These are phyloP conservation scores for Hanleya hanleyi DNA, from an alignment of 2,888 invertebrate species.

Conservation along the genomic window DNA sequence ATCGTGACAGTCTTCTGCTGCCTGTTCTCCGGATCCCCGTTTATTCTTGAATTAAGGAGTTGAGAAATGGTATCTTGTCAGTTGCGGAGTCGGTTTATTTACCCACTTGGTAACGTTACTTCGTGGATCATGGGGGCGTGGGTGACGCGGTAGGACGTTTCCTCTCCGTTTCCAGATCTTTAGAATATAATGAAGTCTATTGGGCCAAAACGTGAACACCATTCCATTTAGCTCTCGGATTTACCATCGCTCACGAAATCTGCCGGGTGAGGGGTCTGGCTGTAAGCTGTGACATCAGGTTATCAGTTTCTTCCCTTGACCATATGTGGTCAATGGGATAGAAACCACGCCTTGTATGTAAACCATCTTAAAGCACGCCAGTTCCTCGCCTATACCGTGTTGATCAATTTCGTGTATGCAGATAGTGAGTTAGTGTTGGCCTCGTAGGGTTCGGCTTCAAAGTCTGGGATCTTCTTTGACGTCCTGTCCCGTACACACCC, in stretches of 20 bases:
- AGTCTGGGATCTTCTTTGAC: not conserved
- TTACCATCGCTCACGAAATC: not conserved
- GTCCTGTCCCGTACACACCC: not conserved
- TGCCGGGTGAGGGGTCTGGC: not conserved
- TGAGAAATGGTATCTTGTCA: no score
- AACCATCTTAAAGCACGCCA: no score
- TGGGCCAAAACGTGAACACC: slow-evolving; percentile 9
- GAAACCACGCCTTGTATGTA: no score
- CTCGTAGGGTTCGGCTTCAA: slow-evolving; percentile 5
- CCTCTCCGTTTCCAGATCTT: not conserved
- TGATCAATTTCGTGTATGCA: no score
- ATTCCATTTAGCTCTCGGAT: slow-evolving; percentile 11
- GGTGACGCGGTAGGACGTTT: not conserved
- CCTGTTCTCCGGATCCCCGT: no score
- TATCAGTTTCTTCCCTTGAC: no score
- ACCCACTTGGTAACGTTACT: not conserved
- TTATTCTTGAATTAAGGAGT: no score
- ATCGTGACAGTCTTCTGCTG: no score
- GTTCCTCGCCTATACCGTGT: no score
- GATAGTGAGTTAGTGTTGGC: slow-evolving; percentile 7
- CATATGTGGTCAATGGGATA: no score
- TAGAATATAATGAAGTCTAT: not conserved
- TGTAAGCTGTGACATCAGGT: no score
- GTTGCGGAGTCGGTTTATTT: no score
- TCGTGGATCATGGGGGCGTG: not conserved